These are phyloP conservation scores for Andrena cerasifolii DNA, from an alignment of 1,140 invertebrate genomes.

Conservation along the genomic window DNA sequence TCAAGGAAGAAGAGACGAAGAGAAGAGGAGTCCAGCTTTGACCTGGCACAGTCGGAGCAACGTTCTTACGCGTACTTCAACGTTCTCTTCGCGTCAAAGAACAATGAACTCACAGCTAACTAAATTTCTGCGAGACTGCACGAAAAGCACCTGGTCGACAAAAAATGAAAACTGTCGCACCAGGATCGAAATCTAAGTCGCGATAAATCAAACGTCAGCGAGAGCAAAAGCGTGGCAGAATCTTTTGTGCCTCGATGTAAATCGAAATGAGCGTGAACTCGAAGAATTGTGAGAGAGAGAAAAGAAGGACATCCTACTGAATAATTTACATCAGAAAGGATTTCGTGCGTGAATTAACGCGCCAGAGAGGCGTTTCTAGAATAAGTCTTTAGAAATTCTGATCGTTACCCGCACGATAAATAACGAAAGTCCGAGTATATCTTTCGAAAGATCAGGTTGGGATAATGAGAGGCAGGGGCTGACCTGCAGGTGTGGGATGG, in stretches of 20 bases:
- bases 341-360: conserved; percentile 54
- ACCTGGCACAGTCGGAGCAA: conserved; percentile 11
- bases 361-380: conserved; percentile 66
- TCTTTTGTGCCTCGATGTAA: not conserved
- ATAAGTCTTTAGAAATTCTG: conserved; percentile 75
- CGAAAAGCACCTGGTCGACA: too few species aligned
- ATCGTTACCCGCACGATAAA: conserved; percentile 80
- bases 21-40: conserved; percentile 30
- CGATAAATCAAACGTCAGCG: too few species aligned
- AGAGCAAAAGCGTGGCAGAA: not conserved
- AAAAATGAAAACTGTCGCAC: too few species aligned
- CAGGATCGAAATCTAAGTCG: too few species aligned
- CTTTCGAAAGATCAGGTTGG: conserved; percentile 79
- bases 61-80: conserved; percentile 14
- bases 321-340: conserved; percentile 42
- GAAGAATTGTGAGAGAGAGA: not conserved
- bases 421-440: conserved; percentile 79
- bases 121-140: too few species aligned
- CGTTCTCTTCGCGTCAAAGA: not conserved
- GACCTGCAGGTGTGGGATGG: conserved; percentile 79
- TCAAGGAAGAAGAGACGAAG: conserved; percentile 9
- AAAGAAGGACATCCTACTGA: conserved; percentile 11
- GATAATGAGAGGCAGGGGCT: conserved; percentile 80
- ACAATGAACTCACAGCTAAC: too few species aligned
- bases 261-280: not conserved